These are phyloP conservation scores for Anniella stebbinsi DNA, from an alignment of 2,797 vertebrate genomes.

Conservation along the genomic window DNA sequence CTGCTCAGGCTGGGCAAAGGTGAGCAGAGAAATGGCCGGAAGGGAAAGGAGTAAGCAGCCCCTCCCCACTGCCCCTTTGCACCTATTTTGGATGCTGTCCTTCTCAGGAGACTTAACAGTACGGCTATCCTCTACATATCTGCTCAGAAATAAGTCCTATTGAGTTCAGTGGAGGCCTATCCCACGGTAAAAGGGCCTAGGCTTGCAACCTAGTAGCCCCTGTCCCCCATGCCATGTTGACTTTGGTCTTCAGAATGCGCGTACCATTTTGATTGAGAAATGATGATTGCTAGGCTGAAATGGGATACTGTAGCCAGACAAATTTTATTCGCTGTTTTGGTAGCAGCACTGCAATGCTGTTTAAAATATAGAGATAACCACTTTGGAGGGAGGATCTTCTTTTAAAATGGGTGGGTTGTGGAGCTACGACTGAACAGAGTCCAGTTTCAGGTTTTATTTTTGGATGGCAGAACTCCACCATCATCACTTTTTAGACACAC, in stretches of 20 bases:
- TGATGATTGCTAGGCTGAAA: background rate
- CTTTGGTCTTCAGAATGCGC: background rate
- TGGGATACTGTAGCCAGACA: too few relatives aligned
- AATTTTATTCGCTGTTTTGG: background rate
- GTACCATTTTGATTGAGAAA: background rate
- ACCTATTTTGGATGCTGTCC: background rate
- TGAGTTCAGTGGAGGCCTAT: background rate
- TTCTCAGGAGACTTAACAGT: background rate
- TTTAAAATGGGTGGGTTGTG: background rate
- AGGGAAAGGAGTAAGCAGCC: background rate
- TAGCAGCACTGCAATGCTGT: background rate
- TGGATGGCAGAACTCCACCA: background rate
- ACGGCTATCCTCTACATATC: background rate
- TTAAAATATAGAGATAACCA: background rate
- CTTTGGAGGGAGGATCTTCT: background rate
- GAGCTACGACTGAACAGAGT: background rate
- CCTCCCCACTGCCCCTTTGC: background rate
- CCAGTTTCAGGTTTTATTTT: slow-evolving; percentile 26
- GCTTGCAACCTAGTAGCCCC: background rate
- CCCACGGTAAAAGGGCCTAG: background rate
- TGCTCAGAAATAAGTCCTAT: background rate
- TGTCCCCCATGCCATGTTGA: background rate
- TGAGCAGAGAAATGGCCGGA: background rate
- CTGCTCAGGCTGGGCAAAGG: too few relatives aligned
- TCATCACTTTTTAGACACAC: background rate